These are phyloP conservation scores for Hyposmocoma kahamanoa DNA, from an alignment of 1,140 invertebrate species.

Conservation along the genomic window DNA sequence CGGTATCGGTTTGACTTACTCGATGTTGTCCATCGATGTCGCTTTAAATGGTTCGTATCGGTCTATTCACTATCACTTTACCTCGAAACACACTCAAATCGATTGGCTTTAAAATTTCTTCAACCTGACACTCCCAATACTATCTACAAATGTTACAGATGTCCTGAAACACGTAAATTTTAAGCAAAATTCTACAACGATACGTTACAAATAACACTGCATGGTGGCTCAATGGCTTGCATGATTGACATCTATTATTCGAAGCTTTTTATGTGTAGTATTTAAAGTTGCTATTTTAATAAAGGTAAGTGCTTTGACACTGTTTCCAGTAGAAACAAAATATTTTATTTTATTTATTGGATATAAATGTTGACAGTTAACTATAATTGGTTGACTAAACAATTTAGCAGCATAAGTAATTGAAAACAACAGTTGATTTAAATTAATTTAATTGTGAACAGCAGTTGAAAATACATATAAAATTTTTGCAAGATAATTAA, in stretches of 20 bases:
- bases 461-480: no score
- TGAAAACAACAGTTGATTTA: no score
- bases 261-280: constrained; percentile 69
- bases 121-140: constrained; percentile 32
- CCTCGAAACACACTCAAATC: constrained; percentile 43
- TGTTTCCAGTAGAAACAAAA: no score
- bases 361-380: no score
- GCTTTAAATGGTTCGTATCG: constrained; percentile 69
- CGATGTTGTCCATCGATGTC: constrained; percentile 70
- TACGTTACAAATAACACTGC: constrained; percentile 50
- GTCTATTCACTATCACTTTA: constrained; percentile 59
- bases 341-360: no score
- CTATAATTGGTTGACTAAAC: no score
- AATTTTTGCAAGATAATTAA: no score
- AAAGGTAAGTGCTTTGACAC: constrained; percentile 34
- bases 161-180: constrained; percentile 20
- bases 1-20: constrained; percentile 48
- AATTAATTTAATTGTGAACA: no score
- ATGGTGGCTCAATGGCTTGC: constrained; percentile 60
- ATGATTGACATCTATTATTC: constrained; percentile 53
- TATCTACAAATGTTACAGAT: constrained; percentile 33
- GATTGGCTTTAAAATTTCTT: constrained; percentile 30
- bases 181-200: constrained; percentile 23
- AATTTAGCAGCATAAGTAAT: no score
- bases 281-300: constrained; percentile 19